A percentile compares a stretch with the other conserved stretches of the same genome.
phyloP scores from a whole-genome alignment of 2,888 invertebrate genomes.

The Mythimna impura region DNA sequence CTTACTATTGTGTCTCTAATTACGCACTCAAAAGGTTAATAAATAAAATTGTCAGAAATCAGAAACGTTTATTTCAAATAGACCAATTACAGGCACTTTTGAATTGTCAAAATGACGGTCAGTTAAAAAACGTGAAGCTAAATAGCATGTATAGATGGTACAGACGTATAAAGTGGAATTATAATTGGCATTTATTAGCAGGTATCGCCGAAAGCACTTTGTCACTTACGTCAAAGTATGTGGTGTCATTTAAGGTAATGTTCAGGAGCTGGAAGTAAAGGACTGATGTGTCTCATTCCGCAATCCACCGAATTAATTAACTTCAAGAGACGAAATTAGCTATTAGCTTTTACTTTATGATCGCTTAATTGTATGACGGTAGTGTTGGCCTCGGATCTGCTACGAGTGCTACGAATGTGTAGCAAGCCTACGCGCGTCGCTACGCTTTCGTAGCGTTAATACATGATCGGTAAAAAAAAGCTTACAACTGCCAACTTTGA shows the following conservation, averaged over 20 bases:
- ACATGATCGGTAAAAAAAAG: not conserved
- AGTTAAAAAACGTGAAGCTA: too few relatives aligned
- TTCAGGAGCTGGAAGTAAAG: not conserved
- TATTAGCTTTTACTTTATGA: not conserved
- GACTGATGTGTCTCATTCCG: not conserved
- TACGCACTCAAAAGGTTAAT: too few relatives aligned
- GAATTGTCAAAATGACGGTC: too few relatives aligned
- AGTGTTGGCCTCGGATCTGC: not conserved
- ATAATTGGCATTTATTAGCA: slow-evolving; percentile 2
- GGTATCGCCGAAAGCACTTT: slow-evolving; percentile 18
- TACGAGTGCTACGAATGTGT: not conserved
- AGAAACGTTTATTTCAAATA: too few relatives aligned
- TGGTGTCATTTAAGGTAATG: not conserved
- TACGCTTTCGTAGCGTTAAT: slow-evolving; percentile 17
- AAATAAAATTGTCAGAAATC: too few relatives aligned
- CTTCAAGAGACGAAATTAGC: not conserved
- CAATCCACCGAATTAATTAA: not conserved
- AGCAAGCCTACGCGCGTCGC: not conserved
- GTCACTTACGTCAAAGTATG: not conserved
- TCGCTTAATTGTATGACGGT: not conserved
- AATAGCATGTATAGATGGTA: not conserved
- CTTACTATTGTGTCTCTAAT: too few relatives aligned
- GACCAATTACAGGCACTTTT: too few relatives aligned
- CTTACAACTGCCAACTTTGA: not conserved
- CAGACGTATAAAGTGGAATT: not conserved